Conservation (phyloP, 1,140 invertebrate species). For the Octopus bimaculoides region DNA sequence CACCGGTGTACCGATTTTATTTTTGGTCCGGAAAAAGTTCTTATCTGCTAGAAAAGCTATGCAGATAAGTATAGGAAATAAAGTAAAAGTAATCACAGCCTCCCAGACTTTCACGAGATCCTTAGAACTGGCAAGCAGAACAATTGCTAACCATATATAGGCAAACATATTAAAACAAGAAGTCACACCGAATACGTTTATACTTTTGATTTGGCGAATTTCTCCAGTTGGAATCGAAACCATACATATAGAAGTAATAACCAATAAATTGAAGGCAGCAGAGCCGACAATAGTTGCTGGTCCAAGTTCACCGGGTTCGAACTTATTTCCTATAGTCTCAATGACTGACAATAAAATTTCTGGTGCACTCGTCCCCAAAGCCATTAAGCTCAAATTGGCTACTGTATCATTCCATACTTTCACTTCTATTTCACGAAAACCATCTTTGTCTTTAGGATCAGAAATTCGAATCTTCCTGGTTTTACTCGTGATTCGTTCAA, state of each 20-base stretch:
- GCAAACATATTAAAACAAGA: slow-evolving; percentile 64
- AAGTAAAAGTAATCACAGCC: slow-evolving; percentile 63
- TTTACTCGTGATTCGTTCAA: slow-evolving; percentile 69
- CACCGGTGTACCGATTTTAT: slow-evolving; percentile 29
- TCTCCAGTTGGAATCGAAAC: slow-evolving; percentile 62
- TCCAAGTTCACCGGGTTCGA: slow-evolving; percentile 63
- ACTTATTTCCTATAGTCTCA: slow-evolving; percentile 64
- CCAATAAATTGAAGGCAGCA: slow-evolving; percentile 68
- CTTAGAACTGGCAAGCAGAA: slow-evolving; percentile 59
- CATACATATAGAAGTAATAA: slow-evolving; percentile 65
- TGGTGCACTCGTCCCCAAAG: slow-evolving; percentile 67
- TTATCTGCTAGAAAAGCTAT: slow-evolving; percentile 62
- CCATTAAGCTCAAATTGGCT: slow-evolving; percentile 69
- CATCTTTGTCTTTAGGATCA: slow-evolving; percentile 34
- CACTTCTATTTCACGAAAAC: slow-evolving; percentile 45
- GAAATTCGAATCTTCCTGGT: slow-evolving; percentile 61
- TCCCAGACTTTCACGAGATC: slow-evolving; percentile 65
- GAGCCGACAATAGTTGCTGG: slow-evolving; percentile 71
- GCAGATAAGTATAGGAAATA: slow-evolving; percentile 63
- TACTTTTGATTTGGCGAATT: slow-evolving; percentile 58
- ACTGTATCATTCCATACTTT: slow-evolving; percentile 69
- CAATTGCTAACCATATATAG: slow-evolving; percentile 67
- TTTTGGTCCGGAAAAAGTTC: slow-evolving; percentile 53
- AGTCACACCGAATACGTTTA: slow-evolving; percentile 65
- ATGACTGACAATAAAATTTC: slow-evolving; percentile 69